Conservation (phyloP, 2,113 vertebrate genomes). For the Osmerus mordax region DNA sequence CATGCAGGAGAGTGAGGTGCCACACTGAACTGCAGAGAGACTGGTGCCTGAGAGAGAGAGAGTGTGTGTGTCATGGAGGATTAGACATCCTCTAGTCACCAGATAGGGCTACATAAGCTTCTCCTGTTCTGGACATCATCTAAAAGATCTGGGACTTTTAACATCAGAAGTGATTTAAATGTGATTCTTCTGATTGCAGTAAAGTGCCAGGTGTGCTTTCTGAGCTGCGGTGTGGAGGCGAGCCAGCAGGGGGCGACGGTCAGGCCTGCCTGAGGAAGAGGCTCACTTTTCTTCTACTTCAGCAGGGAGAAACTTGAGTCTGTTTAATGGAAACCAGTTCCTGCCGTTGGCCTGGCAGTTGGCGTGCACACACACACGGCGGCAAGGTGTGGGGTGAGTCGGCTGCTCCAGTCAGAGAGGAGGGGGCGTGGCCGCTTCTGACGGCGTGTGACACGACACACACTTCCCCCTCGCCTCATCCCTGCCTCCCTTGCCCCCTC, state of each 20-base stretch:
- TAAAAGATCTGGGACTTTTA: no score
- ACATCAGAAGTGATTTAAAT: not conserved
- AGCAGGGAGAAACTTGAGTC: not conserved
- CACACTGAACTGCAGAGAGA: no score
- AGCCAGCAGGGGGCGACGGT: no score
- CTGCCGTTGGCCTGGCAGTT: not conserved
- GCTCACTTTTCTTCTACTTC: no score
- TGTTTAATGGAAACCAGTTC: conserved; percentile 5
- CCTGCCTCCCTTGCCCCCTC: not conserved
- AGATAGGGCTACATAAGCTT: no score
- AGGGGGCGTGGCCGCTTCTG: not conserved
- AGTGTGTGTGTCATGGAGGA: conserved; percentile 1
- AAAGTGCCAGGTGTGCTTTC: no score
- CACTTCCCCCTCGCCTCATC: conserved; percentile 10
- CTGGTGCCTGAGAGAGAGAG: no score
- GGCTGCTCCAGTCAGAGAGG: conserved; percentile 3
- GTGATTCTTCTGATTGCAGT: not conserved
- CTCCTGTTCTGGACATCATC: no score
- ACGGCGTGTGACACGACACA: conserved; percentile 1
- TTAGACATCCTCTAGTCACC: no score
- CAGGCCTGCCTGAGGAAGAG: not conserved
- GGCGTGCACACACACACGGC: not conserved
- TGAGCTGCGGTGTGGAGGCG: no score
- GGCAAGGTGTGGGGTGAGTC: conserved; percentile 4
- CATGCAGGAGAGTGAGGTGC: no score